phyloP scores from a whole-genome alignment of 1,140 invertebrate species.

The Rhopalosiphum padi region DNA sequence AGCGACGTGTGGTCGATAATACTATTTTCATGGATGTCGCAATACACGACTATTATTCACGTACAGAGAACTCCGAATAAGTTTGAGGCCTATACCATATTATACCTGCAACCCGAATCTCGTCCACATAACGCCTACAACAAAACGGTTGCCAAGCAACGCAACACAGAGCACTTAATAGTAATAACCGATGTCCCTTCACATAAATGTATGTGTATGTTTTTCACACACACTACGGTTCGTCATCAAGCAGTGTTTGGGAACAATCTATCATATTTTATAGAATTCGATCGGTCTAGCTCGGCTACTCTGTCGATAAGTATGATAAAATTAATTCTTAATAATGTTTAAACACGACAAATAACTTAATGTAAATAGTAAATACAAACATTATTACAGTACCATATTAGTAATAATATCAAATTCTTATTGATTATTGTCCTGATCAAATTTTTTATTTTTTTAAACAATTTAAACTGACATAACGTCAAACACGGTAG shows the following conservation, averaged over 20 bases:
- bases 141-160: slow-evolving; percentile 24
- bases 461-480: neutral
- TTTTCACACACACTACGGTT: neutral
- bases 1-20: neutral
- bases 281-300: neutral
- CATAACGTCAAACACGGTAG: neutral
- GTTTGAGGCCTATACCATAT: neutral
- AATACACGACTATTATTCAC: neutral
- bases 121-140: neutral
- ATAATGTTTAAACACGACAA: neutral
- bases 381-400: neutral
- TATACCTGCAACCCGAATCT: neutral
- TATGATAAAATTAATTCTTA: neutral
- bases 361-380: neutral
- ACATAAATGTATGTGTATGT: neutral
- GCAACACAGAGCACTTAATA: neutral
- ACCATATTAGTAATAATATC: neutral
- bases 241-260: no score
- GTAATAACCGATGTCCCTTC: neutral
- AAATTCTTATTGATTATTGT: neutral
- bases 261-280: neutral
- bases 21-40: neutral
- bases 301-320: neutral
- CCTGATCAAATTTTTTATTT: neutral
- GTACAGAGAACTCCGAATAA: neutral